Base-by-base conservation (phyloP, 2,888 invertebrate species). In the Ischnus inquisitorius region DNA sequence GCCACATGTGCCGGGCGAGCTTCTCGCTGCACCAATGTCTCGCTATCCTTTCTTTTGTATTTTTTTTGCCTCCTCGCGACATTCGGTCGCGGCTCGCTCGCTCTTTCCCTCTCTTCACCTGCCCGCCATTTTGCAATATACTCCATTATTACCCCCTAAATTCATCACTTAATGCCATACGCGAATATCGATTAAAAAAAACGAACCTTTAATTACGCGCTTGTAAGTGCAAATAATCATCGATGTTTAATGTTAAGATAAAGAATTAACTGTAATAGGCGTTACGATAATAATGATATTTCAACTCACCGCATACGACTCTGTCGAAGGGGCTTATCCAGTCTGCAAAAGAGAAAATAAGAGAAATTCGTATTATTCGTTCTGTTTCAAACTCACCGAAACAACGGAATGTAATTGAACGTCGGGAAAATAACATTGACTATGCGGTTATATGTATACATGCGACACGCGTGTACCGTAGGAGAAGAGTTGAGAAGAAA, bases 241-340 rank as follows among this genome's bases (percentile, higher is more conserved):
- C 64, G 54, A 75, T 74, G 72, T 68, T 84, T 65, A 78, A 51
- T 68, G 28, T 79, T 60, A 43, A 39, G 74, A 78, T 68, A 60
- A 68, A 65, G 68, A 14, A 78, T 74, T 78, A 41, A 34, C 60
- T 46, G 69, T 43, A 28, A 71, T 76, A 79, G 75, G 75, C 16
- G 72, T 62, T 60, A 72, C 65, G 67, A 84, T 84, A 82, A 82
- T 79, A 72, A 84, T 82, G 54, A 60, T 82, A 82, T 82, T 83
- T 82, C 75, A 97, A 97, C 97, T 97, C 97, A 96, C 97, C 97
- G 96, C 97, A 98, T 95, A 98, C 97, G 95, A 98, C 97, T 95
- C 97, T 96, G 95, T 98, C 97, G 95, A 97, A 98, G 93, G 97
- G 97, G 95, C 97, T 97, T 97, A 98, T 98, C 97, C 97, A 98